Evolutionary conservation across 2,797 vertebrate species (phyloP).

Genomic region (Pseudomugil gertrudae): DNA sequence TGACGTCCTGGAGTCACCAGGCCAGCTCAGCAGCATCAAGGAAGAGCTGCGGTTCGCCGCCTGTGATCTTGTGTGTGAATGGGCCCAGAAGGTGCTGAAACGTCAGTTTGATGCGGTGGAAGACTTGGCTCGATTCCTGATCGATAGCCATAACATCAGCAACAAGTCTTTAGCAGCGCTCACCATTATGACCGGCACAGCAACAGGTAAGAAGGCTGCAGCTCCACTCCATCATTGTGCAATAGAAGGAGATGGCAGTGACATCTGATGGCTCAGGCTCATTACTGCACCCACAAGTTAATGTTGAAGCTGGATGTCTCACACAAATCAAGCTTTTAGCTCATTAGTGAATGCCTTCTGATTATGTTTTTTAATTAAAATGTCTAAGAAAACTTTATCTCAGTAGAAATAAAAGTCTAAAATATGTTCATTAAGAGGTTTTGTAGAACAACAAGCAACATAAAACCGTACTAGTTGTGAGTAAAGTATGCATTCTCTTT

Average conservation of each 20-base stretch:
- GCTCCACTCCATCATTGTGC: neutral
- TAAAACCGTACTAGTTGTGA: neutral
- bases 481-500: neutral
- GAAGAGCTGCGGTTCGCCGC: conserved; percentile 94
- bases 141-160: conserved; percentile 97
- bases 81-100: conserved; percentile 99
- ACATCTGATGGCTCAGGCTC: conserved; percentile 65
- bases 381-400: neutral
- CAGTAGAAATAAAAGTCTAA: too few species aligned
- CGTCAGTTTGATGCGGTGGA: conserved; percentile 95
- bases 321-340: neutral
- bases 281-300: conserved; percentile 20
- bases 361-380: neutral
- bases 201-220: conserved; percentile 84
- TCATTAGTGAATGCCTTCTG: neutral
- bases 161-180: conserved; percentile 97
- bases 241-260: conserved; percentile 22
- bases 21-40: conserved; percentile 88
- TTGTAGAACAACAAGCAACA: neutral
- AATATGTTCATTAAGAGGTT: neutral
- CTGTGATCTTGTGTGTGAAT: conserved; percentile 96
- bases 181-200: conserved; percentile 91
- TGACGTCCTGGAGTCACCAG: conserved; percentile 88
- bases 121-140: conserved; percentile 95
- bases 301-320: neutral